Evolutionary conservation across 2,113 vertebrate species (phyloP).

Genomic region (chimpanzee (Pan troglodytes)): DNA sequence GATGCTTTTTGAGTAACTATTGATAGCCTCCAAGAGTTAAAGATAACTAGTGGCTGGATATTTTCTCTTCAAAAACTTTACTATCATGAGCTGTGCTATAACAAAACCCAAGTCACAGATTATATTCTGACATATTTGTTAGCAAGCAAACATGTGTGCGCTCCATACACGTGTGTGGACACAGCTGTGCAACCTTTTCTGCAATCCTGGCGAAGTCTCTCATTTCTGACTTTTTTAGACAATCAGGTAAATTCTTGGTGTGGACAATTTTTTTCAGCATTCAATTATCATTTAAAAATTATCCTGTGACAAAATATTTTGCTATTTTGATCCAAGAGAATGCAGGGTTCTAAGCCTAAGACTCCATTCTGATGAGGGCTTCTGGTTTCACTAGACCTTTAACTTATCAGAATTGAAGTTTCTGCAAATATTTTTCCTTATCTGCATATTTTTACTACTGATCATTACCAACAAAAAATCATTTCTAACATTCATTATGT

Average conservation of each 20-base stretch:
- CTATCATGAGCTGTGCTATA: accelerated
- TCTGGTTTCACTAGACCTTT: not conserved
- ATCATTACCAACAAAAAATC: not conserved
- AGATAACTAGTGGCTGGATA: not conserved
- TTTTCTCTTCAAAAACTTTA: not conserved
- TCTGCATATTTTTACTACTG: not conserved
- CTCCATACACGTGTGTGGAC: not conserved
- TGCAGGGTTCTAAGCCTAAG: not conserved
- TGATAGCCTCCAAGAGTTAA: not conserved
- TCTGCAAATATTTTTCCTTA: not conserved
- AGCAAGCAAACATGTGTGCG: not conserved
- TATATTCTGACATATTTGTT: not conserved
- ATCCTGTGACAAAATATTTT: not conserved
- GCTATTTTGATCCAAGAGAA: not conserved
- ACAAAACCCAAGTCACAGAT: not conserved
- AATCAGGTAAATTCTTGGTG: not conserved
- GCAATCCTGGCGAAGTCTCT: not conserved
- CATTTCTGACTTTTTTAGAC: not conserved
- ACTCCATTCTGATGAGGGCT: not conserved
- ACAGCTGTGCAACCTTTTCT: not conserved
- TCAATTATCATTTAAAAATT: not conserved
- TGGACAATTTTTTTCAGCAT: not conserved
- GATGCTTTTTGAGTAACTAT: not conserved
- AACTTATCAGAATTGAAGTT: not conserved
- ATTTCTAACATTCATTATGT: not conserved